phyloP scores from a whole-genome alignment of 2,113 vertebrate species.

The Neoarius graeffei region DNA sequence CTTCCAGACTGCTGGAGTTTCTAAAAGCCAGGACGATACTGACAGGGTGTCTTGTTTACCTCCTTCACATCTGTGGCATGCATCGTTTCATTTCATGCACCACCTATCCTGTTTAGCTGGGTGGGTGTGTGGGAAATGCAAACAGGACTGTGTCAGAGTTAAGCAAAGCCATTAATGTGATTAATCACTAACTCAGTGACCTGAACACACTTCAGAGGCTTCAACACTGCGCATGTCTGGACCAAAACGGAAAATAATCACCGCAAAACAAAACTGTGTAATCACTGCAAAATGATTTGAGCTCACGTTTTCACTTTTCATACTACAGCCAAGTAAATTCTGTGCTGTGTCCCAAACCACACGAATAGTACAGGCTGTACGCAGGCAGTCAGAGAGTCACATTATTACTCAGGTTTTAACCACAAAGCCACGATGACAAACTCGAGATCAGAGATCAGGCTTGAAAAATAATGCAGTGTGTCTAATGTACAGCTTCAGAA shows the following conservation, averaged over 20 bases:
- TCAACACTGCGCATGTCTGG: background rate
- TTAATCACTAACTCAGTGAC: background rate
- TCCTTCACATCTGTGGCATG: background rate
- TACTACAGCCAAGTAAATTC: background rate
- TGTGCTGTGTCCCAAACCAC: background rate
- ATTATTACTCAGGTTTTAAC: background rate
- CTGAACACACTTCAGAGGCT: background rate
- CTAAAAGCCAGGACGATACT: background rate
- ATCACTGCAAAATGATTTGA: background rate
- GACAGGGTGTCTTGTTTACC: background rate
- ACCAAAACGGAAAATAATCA: background rate
- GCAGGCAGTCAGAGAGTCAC: background rate
- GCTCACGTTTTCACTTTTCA: background rate
- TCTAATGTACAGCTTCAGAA: background rate
- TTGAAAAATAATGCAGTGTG: background rate
- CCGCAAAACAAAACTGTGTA: background rate
- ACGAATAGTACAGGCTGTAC: background rate
- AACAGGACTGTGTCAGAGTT: background rate
- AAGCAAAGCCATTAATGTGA: background rate
- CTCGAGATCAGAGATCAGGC: background rate
- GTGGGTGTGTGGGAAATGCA: background rate
- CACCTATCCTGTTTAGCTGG: background rate
- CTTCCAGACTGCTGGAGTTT: background rate
- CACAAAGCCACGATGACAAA: background rate
- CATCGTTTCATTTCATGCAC: too few relatives aligned